Conservation (phyloP, 2,797 vertebrate genomes). For the Esox lucius region DNA sequence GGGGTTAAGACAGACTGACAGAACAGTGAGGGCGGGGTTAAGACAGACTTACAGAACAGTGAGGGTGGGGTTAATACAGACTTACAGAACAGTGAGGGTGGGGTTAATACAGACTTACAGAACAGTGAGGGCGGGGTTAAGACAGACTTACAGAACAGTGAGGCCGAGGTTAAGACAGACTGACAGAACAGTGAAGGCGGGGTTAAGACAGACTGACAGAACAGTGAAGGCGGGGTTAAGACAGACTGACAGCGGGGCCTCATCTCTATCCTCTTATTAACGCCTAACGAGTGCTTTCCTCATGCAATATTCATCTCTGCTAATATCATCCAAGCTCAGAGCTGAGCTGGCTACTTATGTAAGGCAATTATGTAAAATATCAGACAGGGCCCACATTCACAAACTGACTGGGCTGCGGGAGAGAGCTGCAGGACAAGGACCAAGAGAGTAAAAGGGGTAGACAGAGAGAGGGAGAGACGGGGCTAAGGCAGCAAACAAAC, state of each 20-base stretch:
- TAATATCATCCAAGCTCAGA: slow-evolving; percentile 79
- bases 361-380: slow-evolving; percentile 85
- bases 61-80: too few relatives aligned
- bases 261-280: slow-evolving; percentile 82
- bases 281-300: slow-evolving; percentile 81
- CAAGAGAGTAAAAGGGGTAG: slow-evolving; percentile 35
- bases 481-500: background rate
- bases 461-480: slow-evolving; percentile 29
- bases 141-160: too few relatives aligned
- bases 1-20: background rate
- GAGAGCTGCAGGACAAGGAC: slow-evolving; percentile 69
- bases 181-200: slow-evolving; percentile 14
- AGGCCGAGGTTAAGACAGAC: background rate
- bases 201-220: slow-evolving; percentile 46
- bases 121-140: too few relatives aligned
- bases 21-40: slow-evolving; percentile 10
- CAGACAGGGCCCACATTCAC: slow-evolving; percentile 72
- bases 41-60: too few relatives aligned
- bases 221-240: slow-evolving; percentile 72
- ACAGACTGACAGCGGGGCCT: slow-evolving; percentile 75
- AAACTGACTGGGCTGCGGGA: slow-evolving; percentile 61
- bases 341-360: slow-evolving; percentile 79
- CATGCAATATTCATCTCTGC: slow-evolving; percentile 80
- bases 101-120: too few relatives aligned
- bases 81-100: too few relatives aligned